Percentiles rank a stretch among this genome's conserved stretches.
Conservation (phyloP, 2,797 vertebrate genomes). For the Chaetodon trifasciatus region DNA sequence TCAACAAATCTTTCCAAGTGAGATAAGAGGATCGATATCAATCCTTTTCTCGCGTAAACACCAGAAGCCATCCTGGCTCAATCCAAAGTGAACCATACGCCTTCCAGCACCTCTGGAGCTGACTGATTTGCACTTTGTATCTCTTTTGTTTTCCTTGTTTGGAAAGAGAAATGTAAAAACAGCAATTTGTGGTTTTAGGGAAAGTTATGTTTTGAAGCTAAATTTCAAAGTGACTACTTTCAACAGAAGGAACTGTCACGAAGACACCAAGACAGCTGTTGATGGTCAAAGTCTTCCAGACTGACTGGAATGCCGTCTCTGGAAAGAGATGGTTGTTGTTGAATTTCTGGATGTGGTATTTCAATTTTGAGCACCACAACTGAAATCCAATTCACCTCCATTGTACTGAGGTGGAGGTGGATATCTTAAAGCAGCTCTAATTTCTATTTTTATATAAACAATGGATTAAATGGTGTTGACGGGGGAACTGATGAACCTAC, state of each 20-base stretch:
- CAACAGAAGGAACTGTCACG: constrained; percentile 15
- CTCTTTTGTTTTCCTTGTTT: constrained; percentile 31
- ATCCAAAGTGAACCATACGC: neutral
- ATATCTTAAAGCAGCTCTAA: neutral
- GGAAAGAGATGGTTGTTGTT: neutral
- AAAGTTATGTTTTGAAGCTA: constrained; percentile 12
- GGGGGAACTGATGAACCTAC: no score
- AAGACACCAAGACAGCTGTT: constrained; percentile 10
- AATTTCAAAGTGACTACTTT: constrained; percentile 40
- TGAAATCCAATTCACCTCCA: neutral
- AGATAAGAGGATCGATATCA: neutral
- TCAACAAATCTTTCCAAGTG: neutral
- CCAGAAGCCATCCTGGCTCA: neutral
- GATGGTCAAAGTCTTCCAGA: constrained; percentile 12
- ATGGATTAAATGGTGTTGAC: neutral
- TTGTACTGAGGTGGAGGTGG: neutral
- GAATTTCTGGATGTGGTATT: neutral
- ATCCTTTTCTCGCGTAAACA: neutral
- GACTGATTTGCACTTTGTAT: constrained; percentile 23
- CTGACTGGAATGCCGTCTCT: neutral
- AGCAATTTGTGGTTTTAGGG: constrained; percentile 50
- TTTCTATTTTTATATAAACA: neutral
- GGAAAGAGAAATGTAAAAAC: constrained; percentile 37
- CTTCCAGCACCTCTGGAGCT: constrained; percentile 8
- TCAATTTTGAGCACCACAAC: neutral